Percentiles rank a stretch among this genome's conserved stretches.
Evolutionary conservation across 2,888 invertebrate species (phyloP).

Genomic region (Drosophila ustulata): DNA sequence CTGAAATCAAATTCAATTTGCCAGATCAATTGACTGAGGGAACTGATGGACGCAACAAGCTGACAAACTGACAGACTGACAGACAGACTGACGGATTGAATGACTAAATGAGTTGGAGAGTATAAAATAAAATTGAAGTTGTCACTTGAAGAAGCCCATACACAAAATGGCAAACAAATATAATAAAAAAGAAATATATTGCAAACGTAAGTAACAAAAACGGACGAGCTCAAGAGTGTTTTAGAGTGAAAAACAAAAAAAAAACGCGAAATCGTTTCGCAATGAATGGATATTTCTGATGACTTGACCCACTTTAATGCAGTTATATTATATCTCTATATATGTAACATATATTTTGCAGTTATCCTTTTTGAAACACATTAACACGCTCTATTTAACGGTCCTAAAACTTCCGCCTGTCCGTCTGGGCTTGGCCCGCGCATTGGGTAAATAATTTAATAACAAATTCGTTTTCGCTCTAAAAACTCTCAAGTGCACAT

Average conservation of each 20-base stretch:
- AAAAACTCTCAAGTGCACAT: constrained; percentile 83
- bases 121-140: constrained; percentile 3
- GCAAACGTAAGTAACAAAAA: constrained; percentile 71
- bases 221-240: constrained; percentile 76
- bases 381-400: constrained; percentile 49
- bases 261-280: not conserved
- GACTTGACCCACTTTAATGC: constrained; percentile 23
- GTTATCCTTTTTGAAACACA: constrained; percentile 26
- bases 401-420: constrained; percentile 50
- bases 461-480: constrained; percentile 77
- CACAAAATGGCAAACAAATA: constrained; percentile 73
- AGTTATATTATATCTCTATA: not conserved
- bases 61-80: constrained; percentile 34
- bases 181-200: constrained; percentile 75
- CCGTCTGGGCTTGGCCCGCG: constrained; percentile 46
- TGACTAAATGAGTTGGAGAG: constrained; percentile 6
- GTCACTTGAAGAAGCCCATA: constrained; percentile 29
- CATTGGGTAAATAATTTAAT: constrained; percentile 65
- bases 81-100: constrained; percentile 20
- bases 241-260: constrained; percentile 77
- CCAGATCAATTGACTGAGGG: constrained; percentile 61
- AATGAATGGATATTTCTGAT: constrained; percentile 12
- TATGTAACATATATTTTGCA: constrained; percentile 1
- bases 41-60: constrained; percentile 41
- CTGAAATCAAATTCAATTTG: constrained; percentile 72